A percentile compares a stretch with the other conserved stretches of the same genome.
phyloP scores from a whole-genome alignment of 2,113 vertebrate species.

The Anser cygnoides region DNA sequence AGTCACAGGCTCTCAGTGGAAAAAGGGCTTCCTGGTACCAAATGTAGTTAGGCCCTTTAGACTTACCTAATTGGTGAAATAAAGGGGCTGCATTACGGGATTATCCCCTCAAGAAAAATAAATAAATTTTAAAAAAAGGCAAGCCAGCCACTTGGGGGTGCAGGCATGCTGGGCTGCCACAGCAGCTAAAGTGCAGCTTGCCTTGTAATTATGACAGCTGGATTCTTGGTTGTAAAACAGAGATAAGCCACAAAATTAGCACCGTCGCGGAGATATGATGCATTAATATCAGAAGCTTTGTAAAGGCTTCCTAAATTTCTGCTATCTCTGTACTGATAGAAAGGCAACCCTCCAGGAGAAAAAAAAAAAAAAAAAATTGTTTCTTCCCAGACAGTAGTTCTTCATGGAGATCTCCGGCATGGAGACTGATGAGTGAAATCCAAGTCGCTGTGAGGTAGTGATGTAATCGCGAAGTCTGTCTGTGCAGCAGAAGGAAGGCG shows the following conservation, averaged over 20 bases:
- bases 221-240: constrained; percentile 33
- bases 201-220: constrained; percentile 44
- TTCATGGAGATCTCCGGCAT: background rate
- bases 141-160: constrained; percentile 64
- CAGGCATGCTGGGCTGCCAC: constrained; percentile 49
- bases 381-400: background rate
- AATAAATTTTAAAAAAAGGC: background rate
- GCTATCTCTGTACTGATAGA: background rate
- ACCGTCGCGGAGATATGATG: background rate
- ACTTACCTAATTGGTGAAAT: constrained; percentile 39
- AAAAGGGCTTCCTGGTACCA: background rate
- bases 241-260: constrained; percentile 50
- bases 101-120: constrained; percentile 20
- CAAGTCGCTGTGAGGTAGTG: background rate
- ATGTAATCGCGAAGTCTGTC: background rate
- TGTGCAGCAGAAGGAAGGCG: background rate
- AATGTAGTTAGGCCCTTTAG: constrained; percentile 1
- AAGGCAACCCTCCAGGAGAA: background rate
- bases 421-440: background rate
- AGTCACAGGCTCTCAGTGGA: constrained; percentile 18
- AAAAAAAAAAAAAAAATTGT: background rate
- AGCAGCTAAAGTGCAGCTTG: constrained; percentile 22
- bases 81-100: background rate
- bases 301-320: background rate
- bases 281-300: constrained; percentile 18